Base-by-base conservation (phyloP, 2,113 vertebrate genomes). In the Myrmecobius fasciatus region DNA sequence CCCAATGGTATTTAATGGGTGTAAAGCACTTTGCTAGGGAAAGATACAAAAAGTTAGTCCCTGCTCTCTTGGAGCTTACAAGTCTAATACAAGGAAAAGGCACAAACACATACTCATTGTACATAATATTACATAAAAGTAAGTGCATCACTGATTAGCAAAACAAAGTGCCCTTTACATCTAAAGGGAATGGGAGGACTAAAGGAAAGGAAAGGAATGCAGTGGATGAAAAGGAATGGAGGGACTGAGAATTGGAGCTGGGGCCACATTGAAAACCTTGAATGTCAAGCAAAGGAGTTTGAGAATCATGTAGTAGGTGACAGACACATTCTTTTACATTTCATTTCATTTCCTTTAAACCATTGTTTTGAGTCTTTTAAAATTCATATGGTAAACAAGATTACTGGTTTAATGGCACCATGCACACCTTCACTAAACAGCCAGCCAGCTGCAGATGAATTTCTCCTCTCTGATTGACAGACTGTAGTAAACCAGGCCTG, bases 1-100 rank as follows among this genome's bases (percentile, higher is more conserved):
- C 67, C 67, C 67, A 83, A 4, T 14, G 60, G 26, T 43, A 3
- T 36, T 36, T 36, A 83, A 4, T 14, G 60, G 26, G 88, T 49
- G 89, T 36, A 43, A n/a, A 83, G 67, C 67, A 83, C 47, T 92
- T 92, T 92, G 54, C 67, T 60, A 36, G 54, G n/a, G n/a, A 83
- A 83, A 83, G n/a, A 75, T 83, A 83, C n/a, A 43, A 43, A 83
- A 43, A 83, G 36, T 83, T n/a, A 83, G 67, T 2, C n/a, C 67
- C 67, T 83, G n/a, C 67, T 83, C 67, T 83, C 20, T 43, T 83
- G 36, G 67, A 83, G 67, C 67, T 83, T 8, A 43, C 67, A 83
- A 83, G 67, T 43, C 67, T 83, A 43, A 83, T 43, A 83, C 5
- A 2, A 24, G 20, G 17, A 83, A 8, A 43, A 83, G 67, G 20